phyloP scores from a whole-genome alignment of 1,140 invertebrate genomes.

The Halictus rubicundus region DNA sequence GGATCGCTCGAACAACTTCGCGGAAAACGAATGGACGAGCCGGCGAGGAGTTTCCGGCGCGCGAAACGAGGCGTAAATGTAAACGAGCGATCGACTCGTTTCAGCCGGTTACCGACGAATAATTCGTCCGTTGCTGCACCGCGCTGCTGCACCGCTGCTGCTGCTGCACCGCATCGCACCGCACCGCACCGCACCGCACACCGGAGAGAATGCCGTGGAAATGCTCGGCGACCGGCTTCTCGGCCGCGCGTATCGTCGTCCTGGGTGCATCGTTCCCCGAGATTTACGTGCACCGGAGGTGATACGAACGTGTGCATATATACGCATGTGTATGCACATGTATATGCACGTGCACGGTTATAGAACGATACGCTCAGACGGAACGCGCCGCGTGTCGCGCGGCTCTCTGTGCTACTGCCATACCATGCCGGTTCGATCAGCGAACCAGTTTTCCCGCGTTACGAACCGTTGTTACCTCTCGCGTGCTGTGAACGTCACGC shows the following conservation, averaged over 20 bases:
- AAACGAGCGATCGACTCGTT: conserved; percentile 53
- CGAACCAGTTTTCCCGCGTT: conserved; percentile 9
- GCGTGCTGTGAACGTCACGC: not conserved
- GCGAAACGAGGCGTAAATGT: conserved; percentile 54
- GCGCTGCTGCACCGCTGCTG: not conserved
- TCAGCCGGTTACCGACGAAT: conserved; percentile 37
- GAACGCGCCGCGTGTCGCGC: not conserved
- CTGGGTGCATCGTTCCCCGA: too few relatives aligned
- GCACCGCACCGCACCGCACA: not conserved
- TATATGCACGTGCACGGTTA: too few relatives aligned
- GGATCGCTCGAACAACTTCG: conserved; percentile 47
- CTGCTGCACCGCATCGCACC: not conserved
- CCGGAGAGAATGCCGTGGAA: too few relatives aligned
- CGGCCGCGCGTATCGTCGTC: too few relatives aligned
- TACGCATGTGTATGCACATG: too few relatives aligned
- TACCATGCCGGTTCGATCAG: not conserved
- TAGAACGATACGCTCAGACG: not conserved
- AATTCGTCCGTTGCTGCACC: conserved; percentile 19
- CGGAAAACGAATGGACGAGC: conserved; percentile 44
- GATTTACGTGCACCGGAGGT: too few relatives aligned
- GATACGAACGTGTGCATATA: too few relatives aligned
- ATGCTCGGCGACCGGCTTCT: too few relatives aligned
- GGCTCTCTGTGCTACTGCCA: too few relatives aligned
- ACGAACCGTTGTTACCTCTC: not conserved
- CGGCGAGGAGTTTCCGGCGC: conserved; percentile 42